Percentiles rank a stretch among this genome's conserved stretches.
These are phyloP conservation scores for Oryzias dopingdopingensis DNA, from an alignment of 2,797 vertebrate genomes.

Conservation along the genomic window DNA sequence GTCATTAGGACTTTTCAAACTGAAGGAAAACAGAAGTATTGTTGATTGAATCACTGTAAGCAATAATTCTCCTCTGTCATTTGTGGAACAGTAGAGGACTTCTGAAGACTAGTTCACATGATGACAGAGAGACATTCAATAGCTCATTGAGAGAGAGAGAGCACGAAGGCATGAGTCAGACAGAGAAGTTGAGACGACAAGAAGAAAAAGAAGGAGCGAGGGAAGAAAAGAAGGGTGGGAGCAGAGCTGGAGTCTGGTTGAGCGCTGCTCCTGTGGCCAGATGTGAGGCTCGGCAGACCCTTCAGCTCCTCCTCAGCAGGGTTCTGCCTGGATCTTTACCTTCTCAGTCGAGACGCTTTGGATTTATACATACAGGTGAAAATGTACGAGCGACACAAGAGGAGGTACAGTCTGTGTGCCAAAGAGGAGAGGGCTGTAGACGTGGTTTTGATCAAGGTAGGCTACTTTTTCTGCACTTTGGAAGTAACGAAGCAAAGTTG, in stretches of 20 bases:
- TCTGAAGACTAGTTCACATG: conserved; percentile 38
- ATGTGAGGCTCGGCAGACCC: conserved; percentile 69
- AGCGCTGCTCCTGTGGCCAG: conserved; percentile 67
- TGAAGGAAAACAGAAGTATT: conserved; percentile 3
- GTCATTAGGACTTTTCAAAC: background rate
- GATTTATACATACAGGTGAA: conserved; percentile 41
- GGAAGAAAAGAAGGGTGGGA: conserved; percentile 48
- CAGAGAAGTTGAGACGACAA: conserved; percentile 54
- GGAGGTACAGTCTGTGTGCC: conserved; percentile 92
- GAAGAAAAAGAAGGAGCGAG: conserved; percentile 40
- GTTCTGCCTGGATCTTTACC: conserved; percentile 41
- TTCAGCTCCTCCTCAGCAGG: conserved; percentile 44
- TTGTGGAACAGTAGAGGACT: conserved; percentile 37
- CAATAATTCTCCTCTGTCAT: conserved; percentile 41
- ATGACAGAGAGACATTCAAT: conserved; percentile 35
- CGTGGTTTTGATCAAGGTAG: conserved; percentile 96
- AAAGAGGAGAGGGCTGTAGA: conserved; percentile 89
- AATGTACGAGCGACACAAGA: conserved; percentile 95
- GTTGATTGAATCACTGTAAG: conserved; percentile 27
- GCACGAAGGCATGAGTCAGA: conserved; percentile 47
- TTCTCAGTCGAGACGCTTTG: conserved; percentile 27
- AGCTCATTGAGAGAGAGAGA: conserved; percentile 9
- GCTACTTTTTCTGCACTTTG: conserved; percentile 31
- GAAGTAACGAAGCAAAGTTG: conserved; percentile 42
- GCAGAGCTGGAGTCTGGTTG: conserved; percentile 51